Conservation (phyloP, 1,140 invertebrate genomes). For the Sycobia sp. region DNA sequence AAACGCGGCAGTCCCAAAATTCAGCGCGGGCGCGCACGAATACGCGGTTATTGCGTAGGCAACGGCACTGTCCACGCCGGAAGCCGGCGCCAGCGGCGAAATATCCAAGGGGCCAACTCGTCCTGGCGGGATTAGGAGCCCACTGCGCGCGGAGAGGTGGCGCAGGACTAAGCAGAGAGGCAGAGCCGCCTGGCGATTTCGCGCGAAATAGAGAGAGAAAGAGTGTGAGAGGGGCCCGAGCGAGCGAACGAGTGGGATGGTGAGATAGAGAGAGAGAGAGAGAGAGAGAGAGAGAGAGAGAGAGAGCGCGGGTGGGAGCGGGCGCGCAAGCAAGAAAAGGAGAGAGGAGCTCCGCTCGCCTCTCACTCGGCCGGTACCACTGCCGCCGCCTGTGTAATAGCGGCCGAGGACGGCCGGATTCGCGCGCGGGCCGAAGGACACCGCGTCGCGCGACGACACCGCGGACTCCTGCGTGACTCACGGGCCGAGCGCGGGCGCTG, state of each 20-base stretch:
- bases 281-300: neutral
- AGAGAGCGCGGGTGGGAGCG: slow-evolving; percentile 24
- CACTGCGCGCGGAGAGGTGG: slow-evolving; percentile 49
- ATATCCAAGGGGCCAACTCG: slow-evolving; percentile 50
- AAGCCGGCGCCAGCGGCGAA: slow-evolving; percentile 43
- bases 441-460: neutral
- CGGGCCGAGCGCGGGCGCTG: no score
- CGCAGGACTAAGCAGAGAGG: slow-evolving; percentile 54
- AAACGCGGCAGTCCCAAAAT: no score
- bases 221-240: slow-evolving; percentile 20
- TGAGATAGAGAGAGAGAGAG: slow-evolving; percentile 5
- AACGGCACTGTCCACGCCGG: neutral
- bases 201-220: slow-evolving; percentile 30
- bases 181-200: slow-evolving; percentile 32
- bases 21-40: no score
- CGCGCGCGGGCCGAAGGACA: slow-evolving; percentile 24
- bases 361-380: slow-evolving; percentile 19
- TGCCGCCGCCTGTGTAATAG: neutral
- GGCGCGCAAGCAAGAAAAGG: neutral
- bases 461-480: no score
- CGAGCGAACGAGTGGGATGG: no score
- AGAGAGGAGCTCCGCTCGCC: neutral
- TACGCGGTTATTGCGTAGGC: no score
- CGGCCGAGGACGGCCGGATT: slow-evolving; percentile 3
- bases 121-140: slow-evolving; percentile 55